Conservation (phyloP, 2,888 invertebrate genomes). For the Platycnemis pennipes region DNA sequence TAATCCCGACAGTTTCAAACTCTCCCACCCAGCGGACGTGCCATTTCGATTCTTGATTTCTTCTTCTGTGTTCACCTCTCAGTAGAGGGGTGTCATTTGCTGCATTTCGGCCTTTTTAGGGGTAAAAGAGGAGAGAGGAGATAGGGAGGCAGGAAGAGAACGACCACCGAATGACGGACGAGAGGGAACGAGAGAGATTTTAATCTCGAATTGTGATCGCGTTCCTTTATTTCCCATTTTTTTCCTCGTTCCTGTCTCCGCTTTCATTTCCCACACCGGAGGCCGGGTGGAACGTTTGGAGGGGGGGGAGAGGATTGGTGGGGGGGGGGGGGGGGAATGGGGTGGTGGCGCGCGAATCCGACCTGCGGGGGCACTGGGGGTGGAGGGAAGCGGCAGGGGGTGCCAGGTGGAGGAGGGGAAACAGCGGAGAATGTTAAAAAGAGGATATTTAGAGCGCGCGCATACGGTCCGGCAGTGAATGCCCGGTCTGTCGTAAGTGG, state of each 20-base stretch:
- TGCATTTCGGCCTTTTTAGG: background rate
- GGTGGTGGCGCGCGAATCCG: too few relatives aligned
- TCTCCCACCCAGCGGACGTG: background rate
- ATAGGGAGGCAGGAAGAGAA: background rate
- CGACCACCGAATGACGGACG: too few relatives aligned
- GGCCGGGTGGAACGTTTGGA: background rate
- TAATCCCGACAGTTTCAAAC: too few relatives aligned
- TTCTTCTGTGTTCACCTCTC: background rate
- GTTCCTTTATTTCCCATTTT: constrained; percentile 39
- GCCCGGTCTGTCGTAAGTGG: background rate
- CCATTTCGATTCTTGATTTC: background rate
- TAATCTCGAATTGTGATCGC: constrained; percentile 64
- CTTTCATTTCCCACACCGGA: constrained; percentile 51
- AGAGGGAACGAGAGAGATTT: constrained; percentile 26
- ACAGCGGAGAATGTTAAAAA: background rate
- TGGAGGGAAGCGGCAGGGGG: background rate
- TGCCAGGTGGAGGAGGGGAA: background rate
- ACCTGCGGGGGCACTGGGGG: too few relatives aligned
- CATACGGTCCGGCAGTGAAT: background rate
- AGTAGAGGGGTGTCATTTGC: background rate
- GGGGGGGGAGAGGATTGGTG: too few relatives aligned
- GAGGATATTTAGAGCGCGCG: constrained; percentile 17
- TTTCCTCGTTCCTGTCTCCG: background rate
- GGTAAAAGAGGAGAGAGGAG: background rate
- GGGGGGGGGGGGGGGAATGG: too few relatives aligned